These are phyloP conservation scores for Pseudomugil gertrudae DNA, from an alignment of 2,797 vertebrate species.

Conservation along the genomic window DNA sequence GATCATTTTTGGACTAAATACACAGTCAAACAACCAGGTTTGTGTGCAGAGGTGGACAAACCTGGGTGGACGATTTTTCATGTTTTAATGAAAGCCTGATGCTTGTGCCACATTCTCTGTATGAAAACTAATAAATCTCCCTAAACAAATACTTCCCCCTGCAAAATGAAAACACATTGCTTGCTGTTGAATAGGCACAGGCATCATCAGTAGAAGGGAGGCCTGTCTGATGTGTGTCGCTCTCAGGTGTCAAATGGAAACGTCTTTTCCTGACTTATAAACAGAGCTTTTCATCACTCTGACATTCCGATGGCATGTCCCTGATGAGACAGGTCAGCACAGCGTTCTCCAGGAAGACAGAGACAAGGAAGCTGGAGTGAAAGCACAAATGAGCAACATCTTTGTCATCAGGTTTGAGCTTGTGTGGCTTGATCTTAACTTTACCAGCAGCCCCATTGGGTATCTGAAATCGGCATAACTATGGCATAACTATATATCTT, in stretches of 20 bases:
- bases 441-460: constrained; percentile 33
- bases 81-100: constrained; percentile 13
- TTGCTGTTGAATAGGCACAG: constrained; percentile 12
- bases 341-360: constrained; percentile 50
- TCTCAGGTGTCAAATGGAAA: constrained; percentile 39
- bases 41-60: constrained; percentile 1
- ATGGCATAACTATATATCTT: too few relatives aligned
- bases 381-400: constrained; percentile 26
- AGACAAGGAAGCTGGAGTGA: constrained; percentile 42
- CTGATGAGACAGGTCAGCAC: constrained; percentile 53
- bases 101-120: not conserved
- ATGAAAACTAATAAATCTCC: constrained; percentile 15
- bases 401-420: constrained; percentile 40
- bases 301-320: constrained; percentile 55
- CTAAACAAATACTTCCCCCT: not conserved
- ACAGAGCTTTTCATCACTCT: constrained; percentile 65
- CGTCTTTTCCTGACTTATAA: constrained; percentile 49
- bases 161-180: constrained; percentile 12
- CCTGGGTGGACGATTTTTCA: not conserved
- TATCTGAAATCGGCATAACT: constrained; percentile 54
- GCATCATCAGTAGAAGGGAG: constrained; percentile 1
- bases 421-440: constrained; percentile 39
- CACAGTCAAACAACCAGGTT: not conserved
- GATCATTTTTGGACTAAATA: not conserved
- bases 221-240: constrained; percentile 37